These are phyloP conservation scores for Agonopterix subpropinquella DNA, from an alignment of 2,888 invertebrate genomes.

Conservation along the genomic window DNA sequence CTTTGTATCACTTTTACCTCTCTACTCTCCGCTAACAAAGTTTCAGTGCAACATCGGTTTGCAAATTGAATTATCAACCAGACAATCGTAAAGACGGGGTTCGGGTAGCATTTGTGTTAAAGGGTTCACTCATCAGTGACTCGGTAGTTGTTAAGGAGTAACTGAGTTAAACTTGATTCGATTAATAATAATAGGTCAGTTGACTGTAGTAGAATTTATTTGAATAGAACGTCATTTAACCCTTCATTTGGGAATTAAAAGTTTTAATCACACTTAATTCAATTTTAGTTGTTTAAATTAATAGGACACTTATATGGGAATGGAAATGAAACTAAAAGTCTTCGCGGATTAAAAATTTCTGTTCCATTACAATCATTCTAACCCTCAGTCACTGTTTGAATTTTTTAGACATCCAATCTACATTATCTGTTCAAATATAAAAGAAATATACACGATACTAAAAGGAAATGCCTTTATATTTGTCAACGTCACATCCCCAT, in stretches of 20 bases:
- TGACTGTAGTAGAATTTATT: conserved; percentile 54
- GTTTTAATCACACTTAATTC: too few species aligned
- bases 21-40: not conserved
- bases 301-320: too few species aligned
- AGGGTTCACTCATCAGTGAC: conserved; percentile 51
- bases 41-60: not conserved
- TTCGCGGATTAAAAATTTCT: not conserved
- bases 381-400: conserved; percentile 15
- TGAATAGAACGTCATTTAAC: conserved; percentile 40
- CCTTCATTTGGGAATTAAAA: not conserved
- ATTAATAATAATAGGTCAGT: conserved; percentile 41
- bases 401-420: conserved; percentile 46
- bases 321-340: too few species aligned
- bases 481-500: conserved; percentile 67
- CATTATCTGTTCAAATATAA: conserved; percentile 64
- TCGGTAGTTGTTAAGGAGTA: conserved; percentile 37
- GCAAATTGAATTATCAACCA: conserved; percentile 24
- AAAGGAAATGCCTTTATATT: conserved; percentile 69
- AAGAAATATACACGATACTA: conserved; percentile 47
- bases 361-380: not conserved
- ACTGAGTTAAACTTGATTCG: conserved; percentile 55
- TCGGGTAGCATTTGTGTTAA: conserved; percentile 44
- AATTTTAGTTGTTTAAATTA: too few species aligned
- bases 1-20: too few species aligned
- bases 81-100: conserved; percentile 8